Base-by-base conservation (phyloP, 2,113 vertebrate species). In the Brachyhypopomus occidentalis region DNA sequence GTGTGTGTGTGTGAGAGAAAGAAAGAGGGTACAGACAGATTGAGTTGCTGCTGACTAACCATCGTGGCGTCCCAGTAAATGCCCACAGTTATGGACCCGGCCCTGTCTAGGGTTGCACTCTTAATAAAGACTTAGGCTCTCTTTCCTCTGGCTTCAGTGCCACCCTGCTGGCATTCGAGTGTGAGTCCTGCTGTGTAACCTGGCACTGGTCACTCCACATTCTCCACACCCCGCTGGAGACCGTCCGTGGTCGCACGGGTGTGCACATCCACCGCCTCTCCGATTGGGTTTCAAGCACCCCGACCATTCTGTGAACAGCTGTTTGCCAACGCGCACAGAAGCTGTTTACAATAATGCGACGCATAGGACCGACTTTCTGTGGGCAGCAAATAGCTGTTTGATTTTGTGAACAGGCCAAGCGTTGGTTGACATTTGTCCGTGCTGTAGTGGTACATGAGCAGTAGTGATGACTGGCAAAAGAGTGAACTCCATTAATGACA, bases 21-120 rank as follows among this genome's bases (percentile, higher is more conserved):
- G 59, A 62, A 22, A 41, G 75, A 63, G 56, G 72, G 70, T 66
- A 38, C 45, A 77, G 74, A 80, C 89, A 91, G 93, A 93, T 91
- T 88, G 85, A 88, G 90, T 92, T 92, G 90, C 89, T 91, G 91
- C 89, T 90, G 91, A 93, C 90, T 92, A 91, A 92, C 90, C 90
- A 90, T 93, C 89, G 91, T 91, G 90, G 89, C 88, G 84, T 91
- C 90, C 90, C 90, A 92, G 92, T 91, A 93, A 92, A 92, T 88
- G 87, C 87, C 78, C 80, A 85, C 88, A 87, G 90, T 91, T 91
- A 91, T 90, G 87, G 87, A 85, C 87, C 86, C 86, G 89, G 89
- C 86, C 85, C 86, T 85, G 89, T 91, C 89, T 92, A 91, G 84
- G 83, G 91, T 94, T 94, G 89, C 92, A 89, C 80, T 78, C 88